phyloP scores from a whole-genome alignment of 2,888 invertebrate genomes.

The Xestoiulus laeticollis region DNA sequence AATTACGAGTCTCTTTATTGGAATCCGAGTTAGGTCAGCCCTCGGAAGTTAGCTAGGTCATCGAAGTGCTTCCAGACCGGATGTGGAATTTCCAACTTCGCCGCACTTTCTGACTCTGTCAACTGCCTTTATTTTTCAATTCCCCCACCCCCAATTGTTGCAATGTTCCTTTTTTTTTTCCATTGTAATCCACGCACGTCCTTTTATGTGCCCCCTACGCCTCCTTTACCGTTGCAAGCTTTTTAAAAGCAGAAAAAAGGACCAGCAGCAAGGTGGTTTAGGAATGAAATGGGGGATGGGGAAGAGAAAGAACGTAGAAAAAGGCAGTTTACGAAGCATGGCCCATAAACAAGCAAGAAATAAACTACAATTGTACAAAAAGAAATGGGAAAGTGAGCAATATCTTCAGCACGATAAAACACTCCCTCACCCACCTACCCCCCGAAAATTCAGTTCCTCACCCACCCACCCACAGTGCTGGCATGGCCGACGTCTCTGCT shows the following conservation, averaged over 20 bases:
- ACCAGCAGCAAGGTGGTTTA: neutral
- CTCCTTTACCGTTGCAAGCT: neutral
- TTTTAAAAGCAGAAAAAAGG: neutral
- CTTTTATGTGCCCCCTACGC: constrained; percentile 23
- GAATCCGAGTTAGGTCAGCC: neutral
- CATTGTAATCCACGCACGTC: constrained; percentile 17
- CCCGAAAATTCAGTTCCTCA: no score
- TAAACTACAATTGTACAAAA: constrained; percentile 34
- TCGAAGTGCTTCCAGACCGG: neutral
- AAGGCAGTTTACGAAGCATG: constrained; percentile 37
- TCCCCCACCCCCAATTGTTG: neutral
- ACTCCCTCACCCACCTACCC: neutral
- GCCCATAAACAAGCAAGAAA: constrained; percentile 34
- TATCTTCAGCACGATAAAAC: constrained; percentile 37
- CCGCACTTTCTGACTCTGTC: neutral
- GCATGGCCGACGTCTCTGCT: neutral
- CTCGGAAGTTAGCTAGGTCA: neutral
- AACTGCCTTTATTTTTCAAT: neutral
- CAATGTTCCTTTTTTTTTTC: neutral
- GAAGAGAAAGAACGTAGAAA: neutral
- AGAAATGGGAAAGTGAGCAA: constrained; percentile 37
- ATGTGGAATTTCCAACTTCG: neutral
- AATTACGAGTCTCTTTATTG: neutral
- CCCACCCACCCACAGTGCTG: neutral
- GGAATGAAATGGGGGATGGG: neutral